Percentiles rank a stretch among this genome's conserved stretches.
Evolutionary conservation across 2,113 vertebrate genomes (phyloP).

Genomic region (Dasypus novemcinctus): DNA sequence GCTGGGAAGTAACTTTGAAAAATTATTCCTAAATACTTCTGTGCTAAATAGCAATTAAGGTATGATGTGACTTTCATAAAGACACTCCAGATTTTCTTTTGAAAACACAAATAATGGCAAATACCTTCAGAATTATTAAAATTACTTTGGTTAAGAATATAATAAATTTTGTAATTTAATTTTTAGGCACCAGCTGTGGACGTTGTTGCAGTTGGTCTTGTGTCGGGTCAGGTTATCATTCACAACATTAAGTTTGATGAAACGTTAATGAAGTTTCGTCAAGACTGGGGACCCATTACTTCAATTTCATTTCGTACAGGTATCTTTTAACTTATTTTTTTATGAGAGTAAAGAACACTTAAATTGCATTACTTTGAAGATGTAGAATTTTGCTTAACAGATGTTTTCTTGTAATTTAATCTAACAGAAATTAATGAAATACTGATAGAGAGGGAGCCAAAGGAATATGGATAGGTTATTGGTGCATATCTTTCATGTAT

Average conservation of each 20-base stretch:
- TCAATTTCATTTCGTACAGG: constrained; percentile 96
- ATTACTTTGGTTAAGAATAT: constrained; percentile 15
- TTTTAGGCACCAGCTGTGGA: constrained; percentile 95
- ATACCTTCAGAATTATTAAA: constrained; percentile 20
- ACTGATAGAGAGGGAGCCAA: background rate
- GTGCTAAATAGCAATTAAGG: background rate
- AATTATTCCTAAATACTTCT: background rate
- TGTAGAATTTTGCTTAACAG: background rate
- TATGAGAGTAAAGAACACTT: background rate
- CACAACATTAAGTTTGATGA: constrained; percentile 97
- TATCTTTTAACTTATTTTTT: constrained; percentile 69
- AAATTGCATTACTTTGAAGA: constrained; percentile 5
- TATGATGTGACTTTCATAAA: background rate
- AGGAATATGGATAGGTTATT: background rate
- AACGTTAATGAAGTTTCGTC: constrained; percentile 94
- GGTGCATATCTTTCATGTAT: background rate
- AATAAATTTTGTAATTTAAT: constrained; percentile 39
- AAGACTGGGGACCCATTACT: constrained; percentile 97
- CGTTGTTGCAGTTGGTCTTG: constrained; percentile 91
- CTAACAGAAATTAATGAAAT: constrained; percentile 36
- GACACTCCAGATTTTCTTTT: background rate
- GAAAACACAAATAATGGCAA: background rate
- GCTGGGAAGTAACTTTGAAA: constrained; percentile 8
- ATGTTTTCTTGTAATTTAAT: constrained; percentile 35
- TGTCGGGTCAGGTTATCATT: constrained; percentile 91